Percentiles rank a stretch among this genome's conserved stretches.
Conservation (phyloP, 2,113 vertebrate species). For the Martes martes region DNA sequence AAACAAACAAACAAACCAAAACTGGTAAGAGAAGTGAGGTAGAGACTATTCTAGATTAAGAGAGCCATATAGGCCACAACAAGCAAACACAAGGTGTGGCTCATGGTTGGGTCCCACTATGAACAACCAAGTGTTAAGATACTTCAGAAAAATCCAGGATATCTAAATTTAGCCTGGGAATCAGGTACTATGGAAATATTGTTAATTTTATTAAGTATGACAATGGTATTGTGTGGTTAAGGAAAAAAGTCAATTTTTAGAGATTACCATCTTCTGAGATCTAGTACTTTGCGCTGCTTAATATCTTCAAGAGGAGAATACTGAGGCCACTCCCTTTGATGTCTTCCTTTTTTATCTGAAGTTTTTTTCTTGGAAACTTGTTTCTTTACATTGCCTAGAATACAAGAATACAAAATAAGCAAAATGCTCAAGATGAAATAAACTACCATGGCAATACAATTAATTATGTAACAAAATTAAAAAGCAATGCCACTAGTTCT, state of each 20-base stretch:
- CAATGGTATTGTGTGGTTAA: not conserved
- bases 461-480: not conserved
- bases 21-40: not conserved
- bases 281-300: constrained; percentile 96
- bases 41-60: not conserved
- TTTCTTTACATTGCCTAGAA: constrained; percentile 92
- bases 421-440: not conserved
- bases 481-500: not conserved
- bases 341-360: constrained; percentile 88
- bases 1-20: not conserved
- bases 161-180: not conserved
- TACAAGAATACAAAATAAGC: constrained; percentile 57
- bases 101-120: not conserved
- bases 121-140: not conserved
- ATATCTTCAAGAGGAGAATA: constrained; percentile 91
- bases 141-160: not conserved
- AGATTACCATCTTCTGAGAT: constrained; percentile 94
- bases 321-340: constrained; percentile 86
- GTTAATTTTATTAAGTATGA: not conserved
- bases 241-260: not conserved
- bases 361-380: constrained; percentile 91
- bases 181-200: not conserved
- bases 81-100: not conserved
- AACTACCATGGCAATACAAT: not conserved
- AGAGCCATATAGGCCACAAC: not conserved